phyloP scores from a whole-genome alignment of 2,113 vertebrate genomes.

The Cynopterus brachyotis region DNA sequence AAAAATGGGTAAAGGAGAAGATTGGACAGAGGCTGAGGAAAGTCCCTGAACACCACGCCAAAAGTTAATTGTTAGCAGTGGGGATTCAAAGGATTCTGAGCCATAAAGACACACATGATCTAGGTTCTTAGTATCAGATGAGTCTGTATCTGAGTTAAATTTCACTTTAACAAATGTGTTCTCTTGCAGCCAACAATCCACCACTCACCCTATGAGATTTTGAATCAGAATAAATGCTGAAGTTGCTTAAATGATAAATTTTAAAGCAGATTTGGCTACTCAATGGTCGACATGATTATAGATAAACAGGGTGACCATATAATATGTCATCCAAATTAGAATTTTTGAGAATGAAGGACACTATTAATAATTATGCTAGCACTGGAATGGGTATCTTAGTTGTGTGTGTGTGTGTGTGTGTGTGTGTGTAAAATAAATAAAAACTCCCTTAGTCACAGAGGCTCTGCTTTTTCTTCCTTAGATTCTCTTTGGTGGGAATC shows the following conservation, averaged over 20 bases:
- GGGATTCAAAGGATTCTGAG: constrained; percentile 1
- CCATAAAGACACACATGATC: not conserved
- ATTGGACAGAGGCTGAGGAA: not conserved
- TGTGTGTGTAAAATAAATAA: too few relatives aligned
- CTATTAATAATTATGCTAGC: not conserved
- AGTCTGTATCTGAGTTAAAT: not conserved
- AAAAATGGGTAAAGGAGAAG: not conserved
- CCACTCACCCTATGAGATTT: not conserved
- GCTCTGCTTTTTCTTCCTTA: not conserved
- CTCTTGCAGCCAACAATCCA: not conserved
- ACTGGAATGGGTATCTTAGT: not conserved
- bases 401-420: too few relatives aligned
- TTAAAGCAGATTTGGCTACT: constrained; percentile 6
- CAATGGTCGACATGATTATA: not conserved
- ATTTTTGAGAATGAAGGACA: not conserved
- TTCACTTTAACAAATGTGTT: constrained; percentile 12
- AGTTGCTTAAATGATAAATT: not conserved
- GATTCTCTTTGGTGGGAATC: not conserved
- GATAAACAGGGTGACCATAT: not conserved
- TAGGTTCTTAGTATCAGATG: not conserved
- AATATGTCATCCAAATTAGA: not conserved
- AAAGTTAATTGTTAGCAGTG: constrained; percentile 27
- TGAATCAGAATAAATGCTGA: constrained; percentile 40
- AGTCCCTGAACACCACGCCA: not conserved
- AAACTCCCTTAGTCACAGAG: not conserved